These are phyloP conservation scores for Ormyrus pomaceus DNA, from an alignment of 2,888 invertebrate genomes.

Conservation along the genomic window DNA sequence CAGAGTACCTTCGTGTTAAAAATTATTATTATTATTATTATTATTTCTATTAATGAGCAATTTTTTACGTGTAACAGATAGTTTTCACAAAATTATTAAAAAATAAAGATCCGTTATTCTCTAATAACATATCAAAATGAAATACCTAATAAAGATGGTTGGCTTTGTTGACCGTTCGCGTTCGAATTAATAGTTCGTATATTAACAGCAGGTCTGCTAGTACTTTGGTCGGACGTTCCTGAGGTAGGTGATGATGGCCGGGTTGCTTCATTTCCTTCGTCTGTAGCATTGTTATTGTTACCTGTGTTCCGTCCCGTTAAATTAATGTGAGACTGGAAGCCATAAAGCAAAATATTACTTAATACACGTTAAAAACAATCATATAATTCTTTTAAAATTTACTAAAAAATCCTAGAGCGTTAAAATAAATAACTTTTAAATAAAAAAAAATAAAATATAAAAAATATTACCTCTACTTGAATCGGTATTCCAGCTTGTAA, in stretches of 20 bases:
- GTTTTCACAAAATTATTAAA: too few species aligned
- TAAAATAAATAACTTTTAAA: background rate
- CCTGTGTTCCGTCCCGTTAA: slow-evolving; percentile 64
- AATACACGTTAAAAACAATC: background rate
- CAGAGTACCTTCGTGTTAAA: slow-evolving; percentile 63
- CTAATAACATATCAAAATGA: background rate
- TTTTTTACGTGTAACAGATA: background rate
- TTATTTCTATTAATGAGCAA: slow-evolving; percentile 2
- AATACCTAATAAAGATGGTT: slow-evolving; percentile 51
- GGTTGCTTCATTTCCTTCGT: slow-evolving; percentile 60
- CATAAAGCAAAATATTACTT: background rate
- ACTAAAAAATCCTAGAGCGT: background rate
- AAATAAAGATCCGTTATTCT: too few species aligned
- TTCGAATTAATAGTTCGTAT: slow-evolving; percentile 34
- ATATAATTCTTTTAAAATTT: background rate
- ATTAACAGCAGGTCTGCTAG: slow-evolving; percentile 32
- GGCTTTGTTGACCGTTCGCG: slow-evolving; percentile 35
- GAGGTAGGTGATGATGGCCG: slow-evolving; percentile 62
- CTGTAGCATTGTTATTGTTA: slow-evolving; percentile 63
- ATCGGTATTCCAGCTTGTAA: slow-evolving; percentile 83
- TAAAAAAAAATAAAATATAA: background rate
- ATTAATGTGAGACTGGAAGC: slow-evolving; percentile 67
- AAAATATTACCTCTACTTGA: slow-evolving; percentile 77
- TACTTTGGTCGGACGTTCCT: slow-evolving; percentile 52
- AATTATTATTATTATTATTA: slow-evolving; percentile 35